These are phyloP conservation scores for Benitochromis conjunctus DNA, from an alignment of 2,113 vertebrate species.

Conservation along the genomic window DNA sequence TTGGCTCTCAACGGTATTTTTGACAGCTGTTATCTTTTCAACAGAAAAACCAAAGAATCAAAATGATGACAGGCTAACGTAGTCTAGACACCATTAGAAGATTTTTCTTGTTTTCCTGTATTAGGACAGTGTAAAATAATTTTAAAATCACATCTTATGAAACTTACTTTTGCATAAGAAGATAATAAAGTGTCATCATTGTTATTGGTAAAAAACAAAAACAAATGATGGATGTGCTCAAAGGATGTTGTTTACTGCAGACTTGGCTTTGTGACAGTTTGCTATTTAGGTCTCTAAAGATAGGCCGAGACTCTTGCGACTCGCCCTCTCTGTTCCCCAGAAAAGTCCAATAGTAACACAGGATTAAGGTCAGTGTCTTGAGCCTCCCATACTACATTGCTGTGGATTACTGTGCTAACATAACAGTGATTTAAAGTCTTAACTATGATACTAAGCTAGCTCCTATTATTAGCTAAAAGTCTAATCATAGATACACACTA, in stretches of 20 bases:
- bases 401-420: slow-evolving; percentile 67
- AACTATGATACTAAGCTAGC: slow-evolving; percentile 61
- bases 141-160: not conserved
- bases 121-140: not conserved
- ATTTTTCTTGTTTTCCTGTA: not conserved
- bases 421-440: slow-evolving; percentile 70
- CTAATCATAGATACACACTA: slow-evolving; percentile 59
- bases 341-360: slow-evolving; percentile 50
- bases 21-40: not conserved
- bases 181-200: not conserved
- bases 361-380: slow-evolving; percentile 73
- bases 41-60: not conserved
- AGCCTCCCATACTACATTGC: slow-evolving; percentile 54
- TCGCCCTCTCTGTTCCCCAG: slow-evolving; percentile 22
- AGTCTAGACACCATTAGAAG: not conserved
- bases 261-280: slow-evolving; percentile 11
- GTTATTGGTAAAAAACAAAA: not conserved
- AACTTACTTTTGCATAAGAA: not conserved
- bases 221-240: not conserved
- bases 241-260: not conserved
- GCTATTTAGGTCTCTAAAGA: slow-evolving; percentile 35
- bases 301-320: not conserved
- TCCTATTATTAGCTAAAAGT: slow-evolving; percentile 68
- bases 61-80: not conserved
- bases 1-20: not conserved